These are phyloP conservation scores for Drosophila nigromelanica DNA, from an alignment of 1,140 invertebrate species.

Conservation along the genomic window DNA sequence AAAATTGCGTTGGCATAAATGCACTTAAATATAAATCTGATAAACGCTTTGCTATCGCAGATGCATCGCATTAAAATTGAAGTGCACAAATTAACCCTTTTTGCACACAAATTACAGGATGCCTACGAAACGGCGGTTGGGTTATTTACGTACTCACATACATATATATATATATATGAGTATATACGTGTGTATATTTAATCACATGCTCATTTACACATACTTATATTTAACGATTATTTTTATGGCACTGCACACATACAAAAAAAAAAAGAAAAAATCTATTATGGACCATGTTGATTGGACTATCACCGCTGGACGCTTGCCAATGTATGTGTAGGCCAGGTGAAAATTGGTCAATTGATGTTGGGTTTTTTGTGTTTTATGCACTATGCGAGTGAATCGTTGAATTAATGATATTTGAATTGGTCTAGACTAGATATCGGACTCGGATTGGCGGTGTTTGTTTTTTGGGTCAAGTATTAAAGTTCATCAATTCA, in stretches of 20 bases:
- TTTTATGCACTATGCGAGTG: slow-evolving; percentile 3
- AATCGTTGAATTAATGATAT: slow-evolving; percentile 19
- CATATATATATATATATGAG: background rate
- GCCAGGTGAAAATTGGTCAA: slow-evolving; percentile 45
- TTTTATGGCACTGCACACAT: slow-evolving; percentile 30
- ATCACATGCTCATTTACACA: slow-evolving; percentile 38
- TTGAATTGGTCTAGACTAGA: slow-evolving; percentile 12
- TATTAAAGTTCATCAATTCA: background rate
- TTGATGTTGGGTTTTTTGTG: slow-evolving; percentile 16
- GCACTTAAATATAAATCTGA: slow-evolving; percentile 75
- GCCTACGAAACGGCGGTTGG: background rate
- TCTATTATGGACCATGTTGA: slow-evolving; percentile 42
- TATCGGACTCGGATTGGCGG: background rate
- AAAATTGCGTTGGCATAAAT: slow-evolving; percentile 59
- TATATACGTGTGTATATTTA: slow-evolving; percentile 6
- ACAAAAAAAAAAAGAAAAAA: slow-evolving; percentile 26
- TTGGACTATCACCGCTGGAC: slow-evolving; percentile 37
- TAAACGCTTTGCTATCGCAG: slow-evolving; percentile 54
- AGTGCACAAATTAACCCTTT: slow-evolving; percentile 73
- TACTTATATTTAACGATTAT: slow-evolving; percentile 44
- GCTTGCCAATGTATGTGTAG: slow-evolving; percentile 32
- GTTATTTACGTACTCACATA: slow-evolving; percentile 15
- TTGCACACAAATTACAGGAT: slow-evolving; percentile 56
- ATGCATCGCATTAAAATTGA: slow-evolving; percentile 76
- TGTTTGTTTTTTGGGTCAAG: background rate